These are phyloP conservation scores for Caretta caretta DNA, from an alignment of 2,113 vertebrate species.

Conservation along the genomic window DNA sequence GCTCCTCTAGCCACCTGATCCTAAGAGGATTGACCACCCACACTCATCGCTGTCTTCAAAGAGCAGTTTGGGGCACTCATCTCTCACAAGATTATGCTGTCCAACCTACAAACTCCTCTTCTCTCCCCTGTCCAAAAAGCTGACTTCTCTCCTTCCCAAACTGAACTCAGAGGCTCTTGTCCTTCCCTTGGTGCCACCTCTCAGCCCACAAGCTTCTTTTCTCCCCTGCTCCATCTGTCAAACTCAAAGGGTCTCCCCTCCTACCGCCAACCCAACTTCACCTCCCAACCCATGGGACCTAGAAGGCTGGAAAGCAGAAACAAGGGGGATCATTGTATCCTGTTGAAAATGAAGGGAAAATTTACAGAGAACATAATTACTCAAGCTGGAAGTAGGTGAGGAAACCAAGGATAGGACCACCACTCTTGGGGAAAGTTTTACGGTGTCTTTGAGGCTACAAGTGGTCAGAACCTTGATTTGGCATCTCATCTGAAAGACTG, in stretches of 20 bases:
- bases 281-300: neutral
- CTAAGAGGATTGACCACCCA: neutral
- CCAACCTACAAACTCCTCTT: neutral
- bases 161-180: neutral
- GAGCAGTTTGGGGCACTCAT: fast-evolving
- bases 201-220: neutral
- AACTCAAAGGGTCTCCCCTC: conserved; percentile 30
- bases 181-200: neutral
- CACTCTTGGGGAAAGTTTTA: neutral
- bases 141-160: neutral
- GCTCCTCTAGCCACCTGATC: neutral
- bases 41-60: neutral
- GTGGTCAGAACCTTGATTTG: neutral
- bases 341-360: neutral
- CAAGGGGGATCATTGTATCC: neutral
- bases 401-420: neutral
- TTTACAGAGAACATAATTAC: neutral
- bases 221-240: neutral
- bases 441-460: neutral
- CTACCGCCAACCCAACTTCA: neutral
- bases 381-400: neutral
- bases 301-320: conserved; percentile 26
- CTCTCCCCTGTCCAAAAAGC: neutral
- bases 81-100: neutral
- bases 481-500: neutral